These are phyloP conservation scores for Cosmorhoe ocellata DNA, from an alignment of 2,888 invertebrate species.

Conservation along the genomic window DNA sequence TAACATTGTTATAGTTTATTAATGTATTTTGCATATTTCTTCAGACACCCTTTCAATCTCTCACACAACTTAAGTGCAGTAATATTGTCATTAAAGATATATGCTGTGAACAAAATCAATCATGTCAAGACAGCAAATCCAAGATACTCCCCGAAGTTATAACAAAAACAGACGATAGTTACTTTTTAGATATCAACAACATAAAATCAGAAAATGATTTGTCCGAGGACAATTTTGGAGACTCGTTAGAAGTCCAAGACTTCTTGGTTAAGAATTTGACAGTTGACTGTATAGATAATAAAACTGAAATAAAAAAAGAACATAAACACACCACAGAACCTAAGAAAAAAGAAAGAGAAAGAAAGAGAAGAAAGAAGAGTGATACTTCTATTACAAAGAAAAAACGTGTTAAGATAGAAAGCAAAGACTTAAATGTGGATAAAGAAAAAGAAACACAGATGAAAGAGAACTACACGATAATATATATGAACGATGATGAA, in stretches of 20 bases:
- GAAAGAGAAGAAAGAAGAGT: not conserved
- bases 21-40: not conserved
- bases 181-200: not conserved
- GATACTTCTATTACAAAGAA: not conserved
- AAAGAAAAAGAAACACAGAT: not conserved
- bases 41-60: not conserved
- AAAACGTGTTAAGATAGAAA: not conserved
- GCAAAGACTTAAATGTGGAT: not conserved
- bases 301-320: not conserved
- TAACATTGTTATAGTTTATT: no score
- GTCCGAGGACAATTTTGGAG: not conserved
- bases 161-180: not conserved
- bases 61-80: not conserved
- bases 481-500: slow-evolving; percentile 20
- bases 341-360: not conserved
- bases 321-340: not conserved
- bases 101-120: not conserved
- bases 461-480: slow-evolving; percentile 17
- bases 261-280: not conserved
- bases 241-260: not conserved
- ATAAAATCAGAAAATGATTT: slow-evolving; percentile 9
- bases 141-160: not conserved
- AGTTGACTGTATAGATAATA: not conserved
- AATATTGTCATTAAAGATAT: not conserved
- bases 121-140: not conserved